These are phyloP conservation scores for Paralichthys olivaceus DNA, from an alignment of 2,113 vertebrate genomes.

Conservation along the genomic window DNA sequence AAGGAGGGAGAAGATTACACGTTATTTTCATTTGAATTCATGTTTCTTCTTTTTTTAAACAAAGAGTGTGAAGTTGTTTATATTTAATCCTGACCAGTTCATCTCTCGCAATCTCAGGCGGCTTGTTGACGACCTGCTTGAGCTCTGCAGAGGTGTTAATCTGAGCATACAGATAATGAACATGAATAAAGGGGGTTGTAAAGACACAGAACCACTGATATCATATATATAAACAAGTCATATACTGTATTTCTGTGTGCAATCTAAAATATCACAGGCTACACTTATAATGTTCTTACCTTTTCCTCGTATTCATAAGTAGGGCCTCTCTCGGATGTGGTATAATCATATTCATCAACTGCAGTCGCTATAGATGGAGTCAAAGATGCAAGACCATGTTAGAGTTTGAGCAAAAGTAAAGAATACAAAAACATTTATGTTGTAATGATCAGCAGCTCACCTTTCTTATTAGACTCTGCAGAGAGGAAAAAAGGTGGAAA, in stretches of 20 bases:
- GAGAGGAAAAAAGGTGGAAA: constrained; percentile 21
- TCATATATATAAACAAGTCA: neutral
- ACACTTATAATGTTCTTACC: constrained; percentile 59
- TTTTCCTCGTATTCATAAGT: constrained; percentile 86
- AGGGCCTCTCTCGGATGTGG: constrained; percentile 82
- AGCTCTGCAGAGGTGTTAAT: constrained; percentile 86
- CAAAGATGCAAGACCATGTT: constrained; percentile 7
- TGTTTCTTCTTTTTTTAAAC: neutral
- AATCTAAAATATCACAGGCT: neutral
- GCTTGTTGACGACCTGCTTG: constrained; percentile 87
- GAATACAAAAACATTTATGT: neutral
- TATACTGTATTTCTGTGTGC: neutral
- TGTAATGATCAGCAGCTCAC: constrained; percentile 65
- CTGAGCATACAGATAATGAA: constrained; percentile 49
- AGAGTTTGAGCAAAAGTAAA: neutral
- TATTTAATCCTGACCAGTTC: constrained; percentile 79
- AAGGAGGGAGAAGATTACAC: neutral
- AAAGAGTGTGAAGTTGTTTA: neutral
- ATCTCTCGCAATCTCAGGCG: constrained; percentile 88
- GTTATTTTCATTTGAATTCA: neutral
- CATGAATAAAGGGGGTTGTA: neutral
- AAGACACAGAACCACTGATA: no score
- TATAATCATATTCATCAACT: constrained; percentile 85
- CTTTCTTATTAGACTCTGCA: constrained; percentile 84
- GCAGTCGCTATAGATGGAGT: constrained; percentile 56